Evolutionary conservation across 2,797 vertebrate species (phyloP), one percentile per base, ranked within the genome.

Genomic region (Catostomus latipinnis): DNA sequence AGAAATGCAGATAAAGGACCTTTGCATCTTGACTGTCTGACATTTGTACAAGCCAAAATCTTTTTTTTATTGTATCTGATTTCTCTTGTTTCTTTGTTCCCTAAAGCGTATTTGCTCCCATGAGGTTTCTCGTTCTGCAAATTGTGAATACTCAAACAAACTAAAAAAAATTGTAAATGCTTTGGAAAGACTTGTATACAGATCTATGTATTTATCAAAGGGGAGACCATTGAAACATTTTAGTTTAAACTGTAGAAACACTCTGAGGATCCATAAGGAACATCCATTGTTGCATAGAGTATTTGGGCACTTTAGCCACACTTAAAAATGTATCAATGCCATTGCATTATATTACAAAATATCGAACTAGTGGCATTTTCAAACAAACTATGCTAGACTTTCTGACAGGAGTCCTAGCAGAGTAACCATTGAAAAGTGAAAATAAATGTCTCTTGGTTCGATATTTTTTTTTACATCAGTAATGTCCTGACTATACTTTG

Each of bases 31-130:
- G 46, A 6, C 46, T 69, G 52, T 9, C 6, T 77, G 54, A 77
- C 54, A 69, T 77, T 77, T 69, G 46, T 65, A 69, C 65, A 60
- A 60, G 18, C 65, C 46, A 60, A 16, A 34, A 45, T 52, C 6
- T 4, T 6, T 50, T 52, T 77, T 13, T 60, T 60, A 10, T 52
- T 10, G 22, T 22, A 22, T 22, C 3, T 50, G 8, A 18, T 16
- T 50, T 0, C 34, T 61, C 12, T 7, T 43, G 9, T 43, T 60
- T 43, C 57, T 60, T 43, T 68, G 52, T 65, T 2, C 14, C 43
- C 16, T 67, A 45, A 46, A 75, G 54, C 11, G 61, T 66, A 12
- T 66, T 57, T 48, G 14, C 8, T 48, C 53, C 54, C 5, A 43
- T 34, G 14, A 13, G 52, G 53, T 48, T 76, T 57, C 69, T 11